Conservation (phyloP, 2,113 vertebrate species). For the Pelodiscus sinensis region DNA sequence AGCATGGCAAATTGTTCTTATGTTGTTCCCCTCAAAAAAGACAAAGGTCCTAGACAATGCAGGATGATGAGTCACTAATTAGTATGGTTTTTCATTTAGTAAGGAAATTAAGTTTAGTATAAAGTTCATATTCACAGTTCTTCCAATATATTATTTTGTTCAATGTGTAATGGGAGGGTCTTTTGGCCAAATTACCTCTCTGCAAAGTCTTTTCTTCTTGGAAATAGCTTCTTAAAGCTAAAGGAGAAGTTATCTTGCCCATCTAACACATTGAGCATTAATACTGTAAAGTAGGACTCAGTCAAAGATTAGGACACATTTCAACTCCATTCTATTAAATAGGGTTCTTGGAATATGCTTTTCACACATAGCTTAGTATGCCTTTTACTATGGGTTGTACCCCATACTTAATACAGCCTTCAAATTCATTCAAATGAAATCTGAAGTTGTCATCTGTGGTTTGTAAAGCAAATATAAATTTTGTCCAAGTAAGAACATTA, state of each 20-base stretch:
- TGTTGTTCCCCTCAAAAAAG: too few species aligned
- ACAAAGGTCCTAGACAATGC: not conserved
- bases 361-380: fast-evolving
- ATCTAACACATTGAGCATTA: not conserved
- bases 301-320: not conserved
- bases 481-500: not conserved
- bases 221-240: not conserved
- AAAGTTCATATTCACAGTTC: not conserved
- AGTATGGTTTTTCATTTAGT: not conserved
- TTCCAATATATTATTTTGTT: not conserved
- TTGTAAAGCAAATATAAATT: not conserved
- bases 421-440: fast-evolving
- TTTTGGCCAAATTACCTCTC: not conserved
- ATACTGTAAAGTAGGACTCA: too few species aligned
- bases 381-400: not conserved
- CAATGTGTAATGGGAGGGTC: not conserved
- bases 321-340: not conserved
- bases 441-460: not conserved
- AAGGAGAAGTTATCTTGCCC: not conserved
- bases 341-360: not conserved
- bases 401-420: not conserved
- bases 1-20: not conserved
- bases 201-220: not conserved
- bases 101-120: not conserved
- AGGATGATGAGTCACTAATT: not conserved